phyloP scores from a whole-genome alignment of 2,797 vertebrate species.

The Typhlichthys eigenmanni region DNA sequence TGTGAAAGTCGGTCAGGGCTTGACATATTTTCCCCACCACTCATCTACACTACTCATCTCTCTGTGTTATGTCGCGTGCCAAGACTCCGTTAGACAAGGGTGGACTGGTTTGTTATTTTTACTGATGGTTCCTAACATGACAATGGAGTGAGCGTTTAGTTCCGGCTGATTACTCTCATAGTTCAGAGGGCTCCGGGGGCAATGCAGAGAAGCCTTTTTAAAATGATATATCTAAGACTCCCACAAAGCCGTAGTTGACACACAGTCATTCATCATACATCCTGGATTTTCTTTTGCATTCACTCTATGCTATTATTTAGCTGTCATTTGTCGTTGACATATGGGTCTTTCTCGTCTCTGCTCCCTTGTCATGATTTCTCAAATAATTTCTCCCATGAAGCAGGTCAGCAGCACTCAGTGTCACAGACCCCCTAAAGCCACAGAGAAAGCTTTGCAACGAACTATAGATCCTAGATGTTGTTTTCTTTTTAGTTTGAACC shows the following conservation, averaged over 20 bases:
- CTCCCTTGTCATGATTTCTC: constrained; percentile 48
- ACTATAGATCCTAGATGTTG: constrained; percentile 7
- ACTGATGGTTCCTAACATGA: constrained; percentile 76
- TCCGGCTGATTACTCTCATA: constrained; percentile 73
- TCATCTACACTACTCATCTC: no score
- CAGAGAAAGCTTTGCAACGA: neutral
- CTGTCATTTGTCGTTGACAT: constrained; percentile 15
- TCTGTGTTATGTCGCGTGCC: no score
- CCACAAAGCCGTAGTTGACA: neutral
- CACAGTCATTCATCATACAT: constrained; percentile 19
- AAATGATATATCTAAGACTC: constrained; percentile 58
- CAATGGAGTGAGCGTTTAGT: constrained; percentile 63
- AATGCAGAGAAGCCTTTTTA: constrained; percentile 53
- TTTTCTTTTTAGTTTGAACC: no score
- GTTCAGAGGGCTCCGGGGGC: constrained; percentile 59
- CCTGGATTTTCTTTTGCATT: constrained; percentile 5
- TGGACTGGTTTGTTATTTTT: constrained; percentile 78
- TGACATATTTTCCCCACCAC: no score
- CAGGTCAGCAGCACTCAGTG: constrained; percentile 71
- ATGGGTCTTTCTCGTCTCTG: constrained; percentile 3
- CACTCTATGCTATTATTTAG: constrained; percentile 23
- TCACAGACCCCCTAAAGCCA: constrained; percentile 53
- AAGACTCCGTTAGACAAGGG: constrained; percentile 62
- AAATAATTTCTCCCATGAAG: constrained; percentile 57
- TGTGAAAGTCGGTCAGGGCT: neutral